Evolutionary conservation across 2,113 vertebrate species (phyloP), one percentile per base, ranked within the genome.

Genomic region (Tapirus terrestris): DNA sequence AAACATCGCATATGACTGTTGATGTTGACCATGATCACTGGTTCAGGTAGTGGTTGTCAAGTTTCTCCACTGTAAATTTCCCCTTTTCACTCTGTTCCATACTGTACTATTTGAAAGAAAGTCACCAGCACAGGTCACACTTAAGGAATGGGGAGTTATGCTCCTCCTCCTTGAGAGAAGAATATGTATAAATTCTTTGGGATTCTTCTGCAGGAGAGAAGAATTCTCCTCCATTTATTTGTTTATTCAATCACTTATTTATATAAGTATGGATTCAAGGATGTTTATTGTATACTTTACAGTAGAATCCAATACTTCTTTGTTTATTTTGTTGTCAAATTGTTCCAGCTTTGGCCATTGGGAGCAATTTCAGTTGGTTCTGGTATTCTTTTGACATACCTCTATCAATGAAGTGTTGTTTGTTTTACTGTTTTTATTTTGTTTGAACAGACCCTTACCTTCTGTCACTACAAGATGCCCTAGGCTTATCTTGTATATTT

Each of bases 271-370:
- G 6, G 48, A 48, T 27, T 93, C 13, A 82, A 10, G 33, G 6
- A 85, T 45, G 82, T 76, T 31, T 65, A 31, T 56, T 65, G 1
- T 17, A 45, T 81, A 68, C 27, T 39, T 92, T 48, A 92, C 12
- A 3, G 48, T 85, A 85, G 48, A 83, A 61, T 70, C 9, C 18
- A 92, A 7, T 45, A 27, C 5, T 48, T 39, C 68, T 76, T 31
- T 63, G n/a, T 36, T 48, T 36, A 4, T 73, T 92, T 94, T 88
- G 4, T 75, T 80, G 27, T 90, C 63, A 72, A 16, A 43, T 77
- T 65, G 8, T 87, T 43, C 6, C 5, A 56, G 39, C 8, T 36
- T 84, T 33, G 56, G 4, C 11, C 20, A 23, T 21, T 84, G 16
- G 0, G 13, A 68, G 7, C 4, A 51, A 67, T 86, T 58, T 85